These are phyloP conservation scores for Apamea monoglypha DNA, from an alignment of 2,888 invertebrate genomes.

Conservation along the genomic window DNA sequence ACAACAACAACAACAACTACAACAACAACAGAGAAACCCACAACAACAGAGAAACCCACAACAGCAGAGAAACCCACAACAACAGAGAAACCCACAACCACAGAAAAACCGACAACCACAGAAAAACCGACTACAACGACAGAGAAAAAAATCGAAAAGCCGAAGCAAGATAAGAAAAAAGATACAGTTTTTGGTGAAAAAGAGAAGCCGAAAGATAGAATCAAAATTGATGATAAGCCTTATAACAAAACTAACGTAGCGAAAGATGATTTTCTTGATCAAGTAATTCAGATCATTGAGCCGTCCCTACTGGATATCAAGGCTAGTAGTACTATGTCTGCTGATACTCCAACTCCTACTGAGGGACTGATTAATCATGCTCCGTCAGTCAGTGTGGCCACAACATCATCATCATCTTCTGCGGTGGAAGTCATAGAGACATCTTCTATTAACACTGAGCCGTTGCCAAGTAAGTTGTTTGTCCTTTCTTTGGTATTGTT, in stretches of 20 bases:
- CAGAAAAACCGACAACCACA: conserved; percentile 66
- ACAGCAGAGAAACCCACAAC: conserved; percentile 69
- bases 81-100: conserved; percentile 70
- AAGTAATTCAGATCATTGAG: conserved; percentile 79
- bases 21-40: conserved; percentile 67
- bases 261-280: conserved; percentile 75
- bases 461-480: conserved; percentile 81
- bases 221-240: conserved; percentile 77
- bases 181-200: conserved; percentile 76
- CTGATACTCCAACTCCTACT: conserved; percentile 81
- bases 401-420: conserved; percentile 37
- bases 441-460: conserved; percentile 81
- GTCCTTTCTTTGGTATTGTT: too few species aligned
- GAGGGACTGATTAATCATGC: conserved; percentile 77
- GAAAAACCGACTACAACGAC: conserved; percentile 68
- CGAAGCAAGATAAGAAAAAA: conserved; percentile 84
- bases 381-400: conserved; percentile 67
- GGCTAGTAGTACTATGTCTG: conserved; percentile 64
- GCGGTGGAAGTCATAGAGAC: conserved; percentile 71
- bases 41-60: conserved; percentile 65
- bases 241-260: conserved; percentile 71
- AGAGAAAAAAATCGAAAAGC: conserved; percentile 71
- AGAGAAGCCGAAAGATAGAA: conserved; percentile 77
- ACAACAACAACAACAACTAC: conserved; percentile 67
- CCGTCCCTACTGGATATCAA: conserved; percentile 78